These are phyloP conservation scores for Neodiprion virginianus DNA, from an alignment of 1,140 invertebrate species.

Conservation along the genomic window DNA sequence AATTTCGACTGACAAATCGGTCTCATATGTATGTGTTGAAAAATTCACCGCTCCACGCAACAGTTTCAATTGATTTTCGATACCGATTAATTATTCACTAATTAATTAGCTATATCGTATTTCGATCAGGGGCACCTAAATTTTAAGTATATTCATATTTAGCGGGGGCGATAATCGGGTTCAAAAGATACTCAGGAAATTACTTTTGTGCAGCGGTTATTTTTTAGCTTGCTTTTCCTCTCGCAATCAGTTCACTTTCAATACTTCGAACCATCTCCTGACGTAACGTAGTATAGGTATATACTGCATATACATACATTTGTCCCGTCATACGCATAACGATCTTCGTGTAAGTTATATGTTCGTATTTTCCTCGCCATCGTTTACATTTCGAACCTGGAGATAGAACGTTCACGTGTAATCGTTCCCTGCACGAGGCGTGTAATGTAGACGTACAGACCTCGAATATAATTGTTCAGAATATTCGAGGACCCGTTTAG, in stretches of 20 bases:
- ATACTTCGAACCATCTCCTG: constrained; percentile 5
- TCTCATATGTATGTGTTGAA: background rate
- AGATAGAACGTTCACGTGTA: background rate
- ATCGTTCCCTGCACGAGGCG: no score
- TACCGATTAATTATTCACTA: background rate
- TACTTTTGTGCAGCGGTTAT: constrained; percentile 23
- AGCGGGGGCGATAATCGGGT: constrained; percentile 9
- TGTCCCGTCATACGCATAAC: background rate
- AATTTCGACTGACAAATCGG: background rate
- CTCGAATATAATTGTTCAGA: no score
- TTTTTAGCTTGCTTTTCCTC: constrained; percentile 8
- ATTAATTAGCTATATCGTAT: background rate
- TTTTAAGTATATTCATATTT: constrained; percentile 19
- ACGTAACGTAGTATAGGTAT: background rate
- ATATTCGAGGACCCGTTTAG: no score
- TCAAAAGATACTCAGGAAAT: constrained; percentile 26
- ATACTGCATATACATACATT: constrained; percentile 12
- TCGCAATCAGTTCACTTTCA: constrained; percentile 7
- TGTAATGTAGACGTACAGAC: no score
- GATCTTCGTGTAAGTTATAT: background rate
- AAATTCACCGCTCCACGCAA: background rate
- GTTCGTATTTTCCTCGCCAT: background rate
- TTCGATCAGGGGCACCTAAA: constrained; percentile 9
- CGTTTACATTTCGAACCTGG: background rate
- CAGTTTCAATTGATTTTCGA: background rate